phyloP scores from a whole-genome alignment of 2,888 invertebrate genomes.

The Drosophila mayaguana region DNA sequence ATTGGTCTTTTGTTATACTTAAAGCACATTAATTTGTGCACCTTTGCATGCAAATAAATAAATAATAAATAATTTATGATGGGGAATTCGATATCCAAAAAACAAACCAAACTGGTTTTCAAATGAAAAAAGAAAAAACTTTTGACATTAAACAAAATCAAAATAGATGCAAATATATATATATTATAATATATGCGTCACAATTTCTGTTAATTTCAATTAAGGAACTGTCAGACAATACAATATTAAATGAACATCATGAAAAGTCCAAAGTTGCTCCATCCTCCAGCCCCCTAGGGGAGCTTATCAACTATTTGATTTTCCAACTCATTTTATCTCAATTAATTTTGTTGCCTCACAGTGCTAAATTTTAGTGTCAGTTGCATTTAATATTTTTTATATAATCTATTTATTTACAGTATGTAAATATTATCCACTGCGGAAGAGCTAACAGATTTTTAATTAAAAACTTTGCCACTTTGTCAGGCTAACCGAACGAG shows the following conservation, averaged over 20 bases:
- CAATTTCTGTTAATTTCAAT: slow-evolving; percentile 7
- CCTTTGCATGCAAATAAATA: slow-evolving; percentile 7
- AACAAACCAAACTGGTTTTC: not conserved
- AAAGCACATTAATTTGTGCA: not conserved
- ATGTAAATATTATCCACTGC: not conserved
- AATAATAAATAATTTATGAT: slow-evolving; percentile 16
- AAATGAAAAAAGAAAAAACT: not conserved
- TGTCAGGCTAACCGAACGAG: slow-evolving; percentile 32
- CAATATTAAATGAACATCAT: not conserved
- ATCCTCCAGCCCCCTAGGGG: not conserved
- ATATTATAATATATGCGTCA: not conserved
- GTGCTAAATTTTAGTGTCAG: slow-evolving; percentile 25
- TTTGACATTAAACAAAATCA: not conserved
- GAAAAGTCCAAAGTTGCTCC: not conserved
- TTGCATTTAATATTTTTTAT: slow-evolving; percentile 23
- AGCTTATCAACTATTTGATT: slow-evolving; percentile 15
- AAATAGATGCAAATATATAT: not conserved
- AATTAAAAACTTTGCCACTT: slow-evolving; percentile 46
- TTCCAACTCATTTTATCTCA: slow-evolving; percentile 24
- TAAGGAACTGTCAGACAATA: not conserved
- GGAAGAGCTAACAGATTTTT: slow-evolving; percentile 40
- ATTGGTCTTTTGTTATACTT: slow-evolving; percentile 12
- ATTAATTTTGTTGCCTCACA: slow-evolving; percentile 32
- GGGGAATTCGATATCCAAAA: not conserved
- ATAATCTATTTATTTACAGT: not conserved